Conservation (phyloP, 2,797 vertebrate species). For the Liasis olivaceus region DNA sequence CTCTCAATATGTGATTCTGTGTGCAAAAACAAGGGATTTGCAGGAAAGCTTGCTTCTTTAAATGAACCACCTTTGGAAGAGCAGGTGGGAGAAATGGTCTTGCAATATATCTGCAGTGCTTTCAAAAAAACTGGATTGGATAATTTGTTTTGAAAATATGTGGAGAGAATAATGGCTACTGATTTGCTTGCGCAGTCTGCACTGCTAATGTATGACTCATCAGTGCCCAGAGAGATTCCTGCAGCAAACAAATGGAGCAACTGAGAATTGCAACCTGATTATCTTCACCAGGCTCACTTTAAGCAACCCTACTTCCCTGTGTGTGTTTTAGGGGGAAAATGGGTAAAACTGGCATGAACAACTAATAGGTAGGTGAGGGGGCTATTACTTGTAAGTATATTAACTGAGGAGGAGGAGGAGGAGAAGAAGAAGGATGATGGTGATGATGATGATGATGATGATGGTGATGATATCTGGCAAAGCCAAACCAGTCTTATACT, state of each 20-base stretch:
- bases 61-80: neutral
- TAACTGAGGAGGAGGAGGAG: neutral
- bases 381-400: neutral
- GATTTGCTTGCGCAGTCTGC: neutral
- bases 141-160: neutral
- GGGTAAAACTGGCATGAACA: no score
- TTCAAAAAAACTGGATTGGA: neutral
- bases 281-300: constrained; percentile 36
- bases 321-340: neutral
- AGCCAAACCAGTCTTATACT: neutral
- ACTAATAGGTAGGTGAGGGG: neutral
- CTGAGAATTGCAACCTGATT: constrained; percentile 12
- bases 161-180: constrained; percentile 43
- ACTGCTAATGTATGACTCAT: constrained; percentile 54
- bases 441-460: no score
- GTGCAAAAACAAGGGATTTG: neutral
- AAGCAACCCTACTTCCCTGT: neutral
- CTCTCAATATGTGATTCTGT: neutral
- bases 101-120: neutral
- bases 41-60: neutral
- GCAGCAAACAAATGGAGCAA: constrained; percentile 23
- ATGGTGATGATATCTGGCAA: neutral
- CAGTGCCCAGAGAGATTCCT: constrained; percentile 19
- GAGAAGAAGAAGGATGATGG: neutral
- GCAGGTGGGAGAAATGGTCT: neutral